These are phyloP conservation scores for Falco biarmicus DNA, from an alignment of 2,797 vertebrate species.

Conservation along the genomic window DNA sequence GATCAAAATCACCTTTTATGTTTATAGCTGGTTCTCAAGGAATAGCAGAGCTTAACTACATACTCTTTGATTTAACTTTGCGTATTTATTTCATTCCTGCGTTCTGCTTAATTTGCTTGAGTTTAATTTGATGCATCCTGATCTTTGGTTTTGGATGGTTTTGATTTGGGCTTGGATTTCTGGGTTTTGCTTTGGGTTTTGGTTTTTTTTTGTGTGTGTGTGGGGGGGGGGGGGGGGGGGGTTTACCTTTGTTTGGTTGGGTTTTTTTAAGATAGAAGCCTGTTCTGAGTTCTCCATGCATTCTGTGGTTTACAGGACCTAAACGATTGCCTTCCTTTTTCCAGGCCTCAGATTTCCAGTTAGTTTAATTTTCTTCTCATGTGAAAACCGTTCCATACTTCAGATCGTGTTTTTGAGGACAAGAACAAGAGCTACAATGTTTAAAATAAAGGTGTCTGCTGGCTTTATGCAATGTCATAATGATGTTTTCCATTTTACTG, in stretches of 20 bases:
- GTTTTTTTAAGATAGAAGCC: neutral
- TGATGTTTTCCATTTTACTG: neutral
- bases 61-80: neutral
- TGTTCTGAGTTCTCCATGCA: neutral
- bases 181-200: neutral
- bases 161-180: neutral
- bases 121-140: neutral
- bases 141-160: neutral
- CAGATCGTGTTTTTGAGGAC: neutral
- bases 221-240: too few species aligned
- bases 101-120: neutral
- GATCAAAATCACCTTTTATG: neutral
- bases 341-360: neutral
- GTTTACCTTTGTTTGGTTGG: neutral
- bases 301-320: neutral
- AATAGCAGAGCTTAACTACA: neutral
- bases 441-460: neutral
- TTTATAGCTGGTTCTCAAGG: neutral
- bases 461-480: neutral
- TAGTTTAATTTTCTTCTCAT: neutral
- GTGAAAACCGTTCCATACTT: neutral
- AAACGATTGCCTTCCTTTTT: neutral
- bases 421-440: neutral
- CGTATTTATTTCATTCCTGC: neutral
- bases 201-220: too few species aligned